phyloP scores from a whole-genome alignment of 2,888 invertebrate genomes.

The Rhagonycha lutea region DNA sequence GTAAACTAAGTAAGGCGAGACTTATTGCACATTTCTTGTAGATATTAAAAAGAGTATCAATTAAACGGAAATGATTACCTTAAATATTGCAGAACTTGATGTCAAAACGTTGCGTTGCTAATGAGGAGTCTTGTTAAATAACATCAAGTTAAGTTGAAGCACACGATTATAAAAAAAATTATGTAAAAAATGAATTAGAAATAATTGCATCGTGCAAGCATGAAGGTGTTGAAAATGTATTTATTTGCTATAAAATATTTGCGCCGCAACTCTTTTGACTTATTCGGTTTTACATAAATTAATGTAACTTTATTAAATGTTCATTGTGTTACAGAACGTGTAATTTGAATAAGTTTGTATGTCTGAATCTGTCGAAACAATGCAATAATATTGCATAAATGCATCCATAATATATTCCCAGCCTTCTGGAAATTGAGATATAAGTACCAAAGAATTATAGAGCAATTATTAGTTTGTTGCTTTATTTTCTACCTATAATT shows the following conservation, averaged over 20 bases:
- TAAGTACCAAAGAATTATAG: not conserved
- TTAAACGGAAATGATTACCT: not conserved
- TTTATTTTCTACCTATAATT: not conserved
- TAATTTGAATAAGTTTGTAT: not conserved
- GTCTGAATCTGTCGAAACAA: not conserved
- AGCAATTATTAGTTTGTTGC: not conserved
- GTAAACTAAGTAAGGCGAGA: not conserved
- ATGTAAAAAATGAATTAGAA: not conserved
- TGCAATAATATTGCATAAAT: not conserved
- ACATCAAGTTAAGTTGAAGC: not conserved
- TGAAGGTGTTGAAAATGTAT: not conserved
- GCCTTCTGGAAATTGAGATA: constrained; percentile 1
- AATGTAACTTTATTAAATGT: not conserved
- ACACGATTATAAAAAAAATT: not conserved
- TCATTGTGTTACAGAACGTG: not conserved
- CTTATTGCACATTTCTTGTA: not conserved
- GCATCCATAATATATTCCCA: not conserved
- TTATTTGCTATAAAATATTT: not conserved
- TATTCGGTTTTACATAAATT: not conserved
- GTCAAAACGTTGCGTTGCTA: not conserved
- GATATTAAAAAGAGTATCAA: too few relatives aligned
- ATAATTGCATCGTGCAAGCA: not conserved
- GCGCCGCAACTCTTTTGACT: not conserved
- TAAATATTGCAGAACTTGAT: not conserved
- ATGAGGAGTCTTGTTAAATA: not conserved